Evolutionary conservation across 2,888 invertebrate species (phyloP).

Genomic region (Prosopocoilus inquinatus): DNA sequence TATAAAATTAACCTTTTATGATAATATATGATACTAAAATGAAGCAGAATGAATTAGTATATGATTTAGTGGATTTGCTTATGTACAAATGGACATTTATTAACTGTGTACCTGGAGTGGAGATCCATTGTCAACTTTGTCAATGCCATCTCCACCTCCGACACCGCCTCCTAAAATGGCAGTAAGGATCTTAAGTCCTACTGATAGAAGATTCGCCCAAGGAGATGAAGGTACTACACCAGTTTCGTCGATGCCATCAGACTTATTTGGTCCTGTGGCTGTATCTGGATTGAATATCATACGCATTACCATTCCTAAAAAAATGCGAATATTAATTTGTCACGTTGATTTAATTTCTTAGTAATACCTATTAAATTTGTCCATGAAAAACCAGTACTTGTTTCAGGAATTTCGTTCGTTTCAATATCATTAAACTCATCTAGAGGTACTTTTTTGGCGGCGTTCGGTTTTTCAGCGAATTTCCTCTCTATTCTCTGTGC

Average conservation of each 20-base stretch:
- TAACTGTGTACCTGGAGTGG: slow-evolving; percentile 74
- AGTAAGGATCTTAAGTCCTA: slow-evolving; percentile 82
- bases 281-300: slow-evolving; percentile 75
- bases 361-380: slow-evolving; percentile 72
- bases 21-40: neutral
- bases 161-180: slow-evolving; percentile 75
- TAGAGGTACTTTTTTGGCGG: slow-evolving; percentile 80
- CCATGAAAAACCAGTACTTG: slow-evolving; percentile 76
- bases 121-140: slow-evolving; percentile 86
- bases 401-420: slow-evolving; percentile 74
- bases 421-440: slow-evolving; percentile 80
- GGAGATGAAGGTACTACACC: slow-evolving; percentile 70
- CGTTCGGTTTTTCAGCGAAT: slow-evolving; percentile 86
- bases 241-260: slow-evolving; percentile 69
- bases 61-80: neutral
- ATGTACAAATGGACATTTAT: neutral
- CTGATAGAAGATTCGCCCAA: slow-evolving; percentile 83
- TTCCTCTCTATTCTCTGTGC: slow-evolving; percentile 66
- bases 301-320: slow-evolving; percentile 74
- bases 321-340: too few relatives aligned
- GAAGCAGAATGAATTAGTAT: neutral
- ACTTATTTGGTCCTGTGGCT: slow-evolving; percentile 73
- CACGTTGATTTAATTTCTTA: too few relatives aligned
- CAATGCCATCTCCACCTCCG: slow-evolving; percentile 75
- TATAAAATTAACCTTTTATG: slow-evolving; percentile 4